Base-by-base conservation (phyloP, 2,888 invertebrate genomes). In the Platypus cylindrus region DNA sequence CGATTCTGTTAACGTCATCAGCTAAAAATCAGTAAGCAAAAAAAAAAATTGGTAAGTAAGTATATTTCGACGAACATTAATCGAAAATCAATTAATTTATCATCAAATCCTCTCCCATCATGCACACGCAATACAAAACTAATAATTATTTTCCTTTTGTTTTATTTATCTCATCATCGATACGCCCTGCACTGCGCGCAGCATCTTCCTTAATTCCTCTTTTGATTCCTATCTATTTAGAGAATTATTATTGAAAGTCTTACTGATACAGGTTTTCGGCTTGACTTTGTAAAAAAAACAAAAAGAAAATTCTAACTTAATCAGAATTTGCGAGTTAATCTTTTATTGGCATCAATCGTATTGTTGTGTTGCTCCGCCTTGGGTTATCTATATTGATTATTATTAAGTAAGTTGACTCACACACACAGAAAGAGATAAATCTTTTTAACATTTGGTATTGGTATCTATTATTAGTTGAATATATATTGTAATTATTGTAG, bases 1-100 rank as follows among this genome's bases (percentile, higher is more conserved):
- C 24, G 65, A 66, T 34, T 68, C 70, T 40, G 68, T 52, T 30
- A 71, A 50, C 1, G 70, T 65, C 62, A 71, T 62, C 31, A 72
- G 50, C 71, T 72, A 62, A 2, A 64, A 64, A n/a, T n/a, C n/a
- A n/a, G n/a, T n/a, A n/a, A n/a, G n/a, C 31, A 49, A 49, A 50
- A 42, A 37, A n/a, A 35, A 37, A 32, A 22, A 14, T n/a, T 8
- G n/a, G 13, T 11, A 5, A 26, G 5, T n/a, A n/a, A n/a, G n/a
- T n/a, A n/a, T 20, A 9, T 20, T 20, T 20, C 20, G 20, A 7
- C 9, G 5, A 20, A 9, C 9, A 9, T 20, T 20, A 20, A 7
- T 20, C 20, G 20, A 20, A 7, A 9, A 20, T 20, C 5, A 20
- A 20, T 20, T n/a, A n/a, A n/a, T 20, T 20, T 20, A 20, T 20